Conservation (phyloP, 2,113 vertebrate species). For the Hyperopisus bebe region DNA sequence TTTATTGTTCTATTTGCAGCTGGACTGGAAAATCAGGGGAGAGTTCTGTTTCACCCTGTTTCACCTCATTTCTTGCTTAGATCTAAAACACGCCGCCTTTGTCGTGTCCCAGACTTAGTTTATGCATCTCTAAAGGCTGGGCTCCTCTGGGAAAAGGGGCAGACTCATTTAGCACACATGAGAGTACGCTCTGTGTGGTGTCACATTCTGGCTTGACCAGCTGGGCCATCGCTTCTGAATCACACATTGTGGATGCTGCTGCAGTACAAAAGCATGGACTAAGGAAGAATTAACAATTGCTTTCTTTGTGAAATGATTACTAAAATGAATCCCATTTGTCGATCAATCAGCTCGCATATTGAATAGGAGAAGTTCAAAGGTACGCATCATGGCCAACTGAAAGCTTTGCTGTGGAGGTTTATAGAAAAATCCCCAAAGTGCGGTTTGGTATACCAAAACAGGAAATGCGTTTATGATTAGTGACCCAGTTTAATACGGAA, state of each 20-base stretch:
- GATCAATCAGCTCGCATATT: not conserved
- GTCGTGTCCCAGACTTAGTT: not conserved
- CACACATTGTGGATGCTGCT: slow-evolving; percentile 14
- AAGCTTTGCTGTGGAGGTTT: not conserved
- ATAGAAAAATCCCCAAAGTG: not conserved
- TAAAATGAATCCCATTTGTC: not conserved
- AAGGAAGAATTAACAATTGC: slow-evolving; percentile 20
- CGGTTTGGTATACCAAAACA: not conserved
- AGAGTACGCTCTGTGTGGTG: not conserved
- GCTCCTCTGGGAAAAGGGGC: not conserved
- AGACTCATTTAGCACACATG: not conserved
- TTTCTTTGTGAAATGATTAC: slow-evolving; percentile 6
- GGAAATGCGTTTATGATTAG: not conserved
- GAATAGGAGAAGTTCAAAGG: not conserved
- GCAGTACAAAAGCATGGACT: slow-evolving; percentile 14
- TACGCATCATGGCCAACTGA: not conserved
- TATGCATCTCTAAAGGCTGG: not conserved
- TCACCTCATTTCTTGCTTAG: not conserved
- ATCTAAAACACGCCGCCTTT: not conserved
- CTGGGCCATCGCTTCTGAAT: slow-evolving; percentile 16
- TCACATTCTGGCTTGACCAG: slow-evolving; percentile 16
- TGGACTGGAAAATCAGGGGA: not conserved
- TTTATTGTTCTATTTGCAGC: not conserved
- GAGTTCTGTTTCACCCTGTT: not conserved
- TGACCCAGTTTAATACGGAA: not conserved